Evolutionary conservation across 2,888 invertebrate species (phyloP).

Genomic region (Drosophila atroscutellata): DNA sequence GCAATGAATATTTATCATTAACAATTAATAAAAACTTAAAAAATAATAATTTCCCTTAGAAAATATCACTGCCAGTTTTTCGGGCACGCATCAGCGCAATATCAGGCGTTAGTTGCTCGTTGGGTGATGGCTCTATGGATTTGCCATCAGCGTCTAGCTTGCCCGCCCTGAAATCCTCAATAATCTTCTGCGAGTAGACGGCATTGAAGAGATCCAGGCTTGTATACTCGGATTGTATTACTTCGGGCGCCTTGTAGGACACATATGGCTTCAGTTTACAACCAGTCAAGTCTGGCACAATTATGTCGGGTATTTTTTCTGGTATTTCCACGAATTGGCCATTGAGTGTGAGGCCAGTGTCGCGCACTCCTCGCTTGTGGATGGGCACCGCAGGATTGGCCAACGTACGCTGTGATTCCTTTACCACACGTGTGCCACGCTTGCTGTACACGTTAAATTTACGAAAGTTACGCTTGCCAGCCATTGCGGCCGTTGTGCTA

Average conservation of each 20-base stretch:
- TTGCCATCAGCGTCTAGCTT: constrained; percentile 90
- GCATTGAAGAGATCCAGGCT: constrained; percentile 92
- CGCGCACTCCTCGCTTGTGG: constrained; percentile 90
- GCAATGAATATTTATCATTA: constrained; percentile 19
- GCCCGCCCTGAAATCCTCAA: constrained; percentile 89
- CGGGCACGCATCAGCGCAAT: constrained; percentile 90
- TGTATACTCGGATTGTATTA: constrained; percentile 93
- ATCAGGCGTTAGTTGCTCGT: constrained; percentile 90
- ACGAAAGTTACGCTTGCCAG: constrained; percentile 92
- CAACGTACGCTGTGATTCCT: constrained; percentile 85
- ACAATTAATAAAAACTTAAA: constrained; percentile 54
- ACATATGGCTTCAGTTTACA: constrained; percentile 97
- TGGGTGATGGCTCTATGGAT: constrained; percentile 89
- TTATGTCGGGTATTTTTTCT: constrained; percentile 96
- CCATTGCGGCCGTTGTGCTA: constrained; percentile 85
- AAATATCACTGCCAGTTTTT: constrained; percentile 93
- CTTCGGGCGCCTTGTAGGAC: constrained; percentile 92
- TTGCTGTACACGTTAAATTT: constrained; percentile 92
- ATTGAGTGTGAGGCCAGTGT: constrained; percentile 87
- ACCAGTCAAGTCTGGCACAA: constrained; percentile 94
- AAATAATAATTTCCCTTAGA: constrained; percentile 83
- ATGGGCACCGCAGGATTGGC: constrained; percentile 88
- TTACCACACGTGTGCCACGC: constrained; percentile 89
- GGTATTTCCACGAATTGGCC: constrained; percentile 88
- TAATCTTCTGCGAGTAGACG: constrained; percentile 92